phyloP scores from a whole-genome alignment of 2,113 vertebrate genomes.

The Chaetops frenatus region DNA sequence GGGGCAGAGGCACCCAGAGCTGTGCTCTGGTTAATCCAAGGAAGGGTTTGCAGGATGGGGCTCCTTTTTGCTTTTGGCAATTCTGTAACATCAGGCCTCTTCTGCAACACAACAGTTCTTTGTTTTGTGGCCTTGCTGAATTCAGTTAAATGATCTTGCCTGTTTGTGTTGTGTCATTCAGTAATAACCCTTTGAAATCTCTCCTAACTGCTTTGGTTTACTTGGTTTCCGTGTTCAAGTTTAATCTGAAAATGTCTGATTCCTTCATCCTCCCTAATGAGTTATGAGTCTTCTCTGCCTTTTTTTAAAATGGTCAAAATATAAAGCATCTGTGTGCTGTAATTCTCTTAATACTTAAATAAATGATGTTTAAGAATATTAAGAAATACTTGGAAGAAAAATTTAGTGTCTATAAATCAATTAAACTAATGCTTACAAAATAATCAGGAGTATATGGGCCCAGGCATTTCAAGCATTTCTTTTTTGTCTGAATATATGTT shows the following conservation, averaged over 20 bases:
- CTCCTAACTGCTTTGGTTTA: constrained; percentile 12
- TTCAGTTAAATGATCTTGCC: constrained; percentile 17
- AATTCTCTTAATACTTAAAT: constrained; percentile 38
- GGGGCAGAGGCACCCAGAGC: not conserved
- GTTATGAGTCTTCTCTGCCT: not conserved
- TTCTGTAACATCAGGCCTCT: not conserved
- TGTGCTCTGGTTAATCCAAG: not conserved
- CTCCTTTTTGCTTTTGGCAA: not conserved
- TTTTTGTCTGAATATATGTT: not conserved
- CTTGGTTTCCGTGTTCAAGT: constrained; percentile 9
- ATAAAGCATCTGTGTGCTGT: constrained; percentile 38
- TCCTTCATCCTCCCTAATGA: constrained; percentile 15
- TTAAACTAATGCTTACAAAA: constrained; percentile 12
- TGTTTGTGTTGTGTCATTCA: constrained; percentile 50
- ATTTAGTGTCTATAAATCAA: constrained; percentile 39
- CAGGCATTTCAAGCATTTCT: not conserved
- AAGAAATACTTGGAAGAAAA: constrained; percentile 43
- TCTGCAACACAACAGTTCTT: not conserved
- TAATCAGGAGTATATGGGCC: not conserved
- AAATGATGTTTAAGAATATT: constrained; percentile 38
- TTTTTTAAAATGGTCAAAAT: not conserved
- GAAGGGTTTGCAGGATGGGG: not conserved
- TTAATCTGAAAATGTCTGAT: constrained; percentile 4
- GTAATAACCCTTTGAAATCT: constrained; percentile 31
- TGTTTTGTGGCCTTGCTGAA: not conserved